phyloP scores from a whole-genome alignment of 2,113 vertebrate genomes.

The Podiceps cristatus region DNA sequence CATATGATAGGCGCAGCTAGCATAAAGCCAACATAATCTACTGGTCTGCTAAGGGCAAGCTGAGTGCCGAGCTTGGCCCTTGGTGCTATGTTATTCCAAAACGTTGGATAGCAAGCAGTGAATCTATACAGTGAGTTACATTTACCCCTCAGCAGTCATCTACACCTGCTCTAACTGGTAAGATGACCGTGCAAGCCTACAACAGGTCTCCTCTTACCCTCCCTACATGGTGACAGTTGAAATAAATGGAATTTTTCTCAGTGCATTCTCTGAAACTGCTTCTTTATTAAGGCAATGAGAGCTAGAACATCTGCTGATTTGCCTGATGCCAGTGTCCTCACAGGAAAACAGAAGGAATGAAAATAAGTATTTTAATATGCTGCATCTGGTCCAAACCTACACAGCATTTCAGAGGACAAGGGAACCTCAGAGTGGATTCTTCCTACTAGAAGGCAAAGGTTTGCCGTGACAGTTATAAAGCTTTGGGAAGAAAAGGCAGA shows the following conservation, averaged over 20 bases:
- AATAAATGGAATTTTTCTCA: not conserved
- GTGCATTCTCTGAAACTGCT: not conserved
- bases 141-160: not conserved
- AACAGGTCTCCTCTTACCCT: not conserved
- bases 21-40: not conserved
- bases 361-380: not conserved
- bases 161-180: not conserved
- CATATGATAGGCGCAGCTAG: not conserved
- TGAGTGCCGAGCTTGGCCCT: not conserved
- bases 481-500: not conserved
- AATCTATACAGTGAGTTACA: not conserved
- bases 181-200: not conserved
- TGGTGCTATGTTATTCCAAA: not conserved
- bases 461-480: not conserved
- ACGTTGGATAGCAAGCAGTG: rapidly evolving
- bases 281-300: not conserved
- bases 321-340: not conserved
- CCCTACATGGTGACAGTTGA: not conserved
- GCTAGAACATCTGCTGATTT: not conserved
- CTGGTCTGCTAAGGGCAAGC: not conserved
- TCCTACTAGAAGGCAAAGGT: not conserved
- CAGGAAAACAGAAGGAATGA: not conserved
- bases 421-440: not conserved
- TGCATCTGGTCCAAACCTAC: not conserved
- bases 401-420: not conserved